Percentiles rank a stretch among this genome's conserved stretches.
Evolutionary conservation across 2,888 invertebrate genomes (phyloP).

Genomic region (Pterobdella sp.): DNA sequence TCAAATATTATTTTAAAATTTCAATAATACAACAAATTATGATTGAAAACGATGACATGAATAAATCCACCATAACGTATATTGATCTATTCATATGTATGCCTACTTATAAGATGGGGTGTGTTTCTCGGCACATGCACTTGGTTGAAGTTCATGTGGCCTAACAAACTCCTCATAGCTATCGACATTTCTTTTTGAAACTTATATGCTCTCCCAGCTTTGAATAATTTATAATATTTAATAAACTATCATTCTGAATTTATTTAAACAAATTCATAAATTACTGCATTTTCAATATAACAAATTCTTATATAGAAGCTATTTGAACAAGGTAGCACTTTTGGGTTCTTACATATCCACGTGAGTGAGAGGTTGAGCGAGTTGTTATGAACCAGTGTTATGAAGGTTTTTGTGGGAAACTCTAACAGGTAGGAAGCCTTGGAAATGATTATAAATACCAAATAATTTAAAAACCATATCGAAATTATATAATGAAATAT

Average conservation of each 20-base stretch:
- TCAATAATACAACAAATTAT: background rate
- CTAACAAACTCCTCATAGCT: conserved; percentile 33
- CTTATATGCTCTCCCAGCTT: conserved; percentile 41
- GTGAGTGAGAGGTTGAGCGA: conserved; percentile 33
- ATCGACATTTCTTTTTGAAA: conserved; percentile 35
- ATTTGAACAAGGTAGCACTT: no score
- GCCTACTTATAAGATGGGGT: conserved; percentile 38
- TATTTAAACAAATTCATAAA: background rate
- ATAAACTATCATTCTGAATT: background rate
- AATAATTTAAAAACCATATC: background rate
- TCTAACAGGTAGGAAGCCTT: conserved; percentile 63
- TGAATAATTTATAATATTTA: background rate
- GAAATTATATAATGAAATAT: background rate
- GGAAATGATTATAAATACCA: conserved; percentile 53
- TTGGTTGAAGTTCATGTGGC: conserved; percentile 27
- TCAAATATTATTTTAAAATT: background rate
- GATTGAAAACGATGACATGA: background rate
- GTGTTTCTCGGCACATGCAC: conserved; percentile 33
- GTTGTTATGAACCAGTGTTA: conserved; percentile 29
- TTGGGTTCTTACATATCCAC: conserved; percentile 33
- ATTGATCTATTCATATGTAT: background rate
- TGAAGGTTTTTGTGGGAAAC: conserved; percentile 40
- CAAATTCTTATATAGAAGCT: no score
- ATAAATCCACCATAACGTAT: background rate
- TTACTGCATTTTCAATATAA: no score